Evolutionary conservation across 2,888 invertebrate species (phyloP).

Genomic region (Hofmannophila pseudospretella): DNA sequence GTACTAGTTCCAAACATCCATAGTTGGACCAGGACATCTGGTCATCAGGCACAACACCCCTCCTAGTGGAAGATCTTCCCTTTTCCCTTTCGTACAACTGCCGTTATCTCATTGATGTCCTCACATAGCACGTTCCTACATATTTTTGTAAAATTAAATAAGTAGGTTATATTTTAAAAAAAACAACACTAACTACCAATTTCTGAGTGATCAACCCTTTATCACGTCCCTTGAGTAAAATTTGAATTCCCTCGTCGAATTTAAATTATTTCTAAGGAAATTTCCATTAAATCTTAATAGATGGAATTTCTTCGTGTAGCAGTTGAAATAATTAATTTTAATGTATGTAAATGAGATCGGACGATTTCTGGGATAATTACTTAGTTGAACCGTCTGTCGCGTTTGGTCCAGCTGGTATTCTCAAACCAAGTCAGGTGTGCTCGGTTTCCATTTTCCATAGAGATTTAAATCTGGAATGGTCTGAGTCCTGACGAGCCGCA

Average conservation of each 20-base stretch:
- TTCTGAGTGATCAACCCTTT: not conserved
- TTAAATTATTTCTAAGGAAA: constrained; percentile 30
- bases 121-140: too few relatives aligned
- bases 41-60: too few relatives aligned
- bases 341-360: constrained; percentile 55
- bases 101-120: too few relatives aligned
- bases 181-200: too few relatives aligned
- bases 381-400: constrained; percentile 34
- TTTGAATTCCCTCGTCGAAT: constrained; percentile 4
- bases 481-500: too few relatives aligned
- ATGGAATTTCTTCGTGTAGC: constrained; percentile 16
- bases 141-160: too few relatives aligned
- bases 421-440: constrained; percentile 15
- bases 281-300: constrained; percentile 11
- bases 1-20: too few relatives aligned
- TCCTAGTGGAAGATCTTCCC: too few relatives aligned
- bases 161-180: too few relatives aligned
- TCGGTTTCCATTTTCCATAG: not conserved
- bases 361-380: constrained; percentile 36
- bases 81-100: too few relatives aligned
- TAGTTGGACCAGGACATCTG: too few relatives aligned
- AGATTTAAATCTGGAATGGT: not conserved
- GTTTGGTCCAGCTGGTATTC: constrained; percentile 30
- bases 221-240: not conserved
- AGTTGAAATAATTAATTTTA: constrained; percentile 56